Evolutionary conservation across 92 coral and sea anemone genomes (phyloP).

Genomic region (Heliopora coerulea): DNA sequence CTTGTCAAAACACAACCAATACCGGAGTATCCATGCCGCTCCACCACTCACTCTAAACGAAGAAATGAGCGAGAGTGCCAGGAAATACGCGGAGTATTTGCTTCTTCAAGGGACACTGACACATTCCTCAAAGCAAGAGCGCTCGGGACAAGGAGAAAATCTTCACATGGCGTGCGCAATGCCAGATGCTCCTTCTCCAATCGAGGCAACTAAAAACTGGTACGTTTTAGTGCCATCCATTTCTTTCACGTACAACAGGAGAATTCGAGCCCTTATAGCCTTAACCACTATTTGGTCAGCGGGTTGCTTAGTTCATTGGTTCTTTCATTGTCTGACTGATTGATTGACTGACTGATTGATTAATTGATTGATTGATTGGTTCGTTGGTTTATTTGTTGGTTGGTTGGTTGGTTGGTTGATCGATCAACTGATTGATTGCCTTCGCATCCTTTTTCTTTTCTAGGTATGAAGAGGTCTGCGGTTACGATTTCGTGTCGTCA

Average conservation of each 20-base stretch:
- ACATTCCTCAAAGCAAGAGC: constrained; percentile 67
- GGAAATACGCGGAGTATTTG: constrained; percentile 67
- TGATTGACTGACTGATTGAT: not conserved
- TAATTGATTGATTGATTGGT: not conserved
- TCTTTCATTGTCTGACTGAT: too few species aligned
- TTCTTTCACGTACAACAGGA: not conserved
- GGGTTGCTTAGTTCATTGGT: too few species aligned
- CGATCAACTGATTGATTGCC: too few species aligned
- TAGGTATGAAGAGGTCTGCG: constrained; percentile 97
- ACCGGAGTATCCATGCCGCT: constrained; percentile 69
- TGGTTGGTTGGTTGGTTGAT: too few species aligned
- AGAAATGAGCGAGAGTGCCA: constrained; percentile 70
- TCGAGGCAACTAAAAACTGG: constrained; percentile 78
- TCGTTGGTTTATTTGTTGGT: not conserved
- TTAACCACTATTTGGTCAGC: too few species aligned
- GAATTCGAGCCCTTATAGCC: too few species aligned
- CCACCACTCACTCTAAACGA: constrained; percentile 52
- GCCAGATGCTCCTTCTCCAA: constrained; percentile 61
- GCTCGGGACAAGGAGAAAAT: constrained; percentile 86
- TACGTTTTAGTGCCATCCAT: not conserved
- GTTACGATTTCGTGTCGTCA: constrained; percentile 74
- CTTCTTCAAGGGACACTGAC: constrained; percentile 65
- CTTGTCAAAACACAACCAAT: constrained; percentile 67
- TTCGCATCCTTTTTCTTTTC: not conserved
- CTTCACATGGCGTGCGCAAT: constrained; percentile 83